Evolutionary conservation across 2,797 vertebrate species (phyloP).

Genomic region (Brachyalestes nurse): DNA sequence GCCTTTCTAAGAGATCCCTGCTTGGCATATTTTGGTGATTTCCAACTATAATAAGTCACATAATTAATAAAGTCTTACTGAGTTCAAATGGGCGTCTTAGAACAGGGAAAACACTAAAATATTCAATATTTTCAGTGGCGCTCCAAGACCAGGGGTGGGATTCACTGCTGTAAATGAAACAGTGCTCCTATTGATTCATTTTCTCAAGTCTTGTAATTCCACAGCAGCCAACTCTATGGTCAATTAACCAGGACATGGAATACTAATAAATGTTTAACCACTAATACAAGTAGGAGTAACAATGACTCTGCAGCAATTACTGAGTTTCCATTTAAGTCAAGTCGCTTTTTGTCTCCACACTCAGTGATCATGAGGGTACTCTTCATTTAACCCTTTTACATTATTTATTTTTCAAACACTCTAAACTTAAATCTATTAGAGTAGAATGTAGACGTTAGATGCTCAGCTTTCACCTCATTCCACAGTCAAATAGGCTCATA

Average conservation of each 20-base stretch:
- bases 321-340: background rate
- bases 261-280: slow-evolving; percentile 4
- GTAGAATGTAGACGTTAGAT: background rate
- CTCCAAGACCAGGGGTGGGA: too few relatives aligned
- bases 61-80: background rate
- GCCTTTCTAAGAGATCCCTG: too few relatives aligned
- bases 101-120: background rate
- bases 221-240: background rate
- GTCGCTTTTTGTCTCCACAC: background rate
- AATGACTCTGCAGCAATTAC: background rate
- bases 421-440: background rate
- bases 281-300: background rate
- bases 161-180: background rate
- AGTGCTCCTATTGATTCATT: background rate
- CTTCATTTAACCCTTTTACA: background rate
- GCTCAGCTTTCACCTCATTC: background rate
- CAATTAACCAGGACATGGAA: background rate
- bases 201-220: background rate
- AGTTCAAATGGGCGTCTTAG: background rate
- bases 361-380: background rate
- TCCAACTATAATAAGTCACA: too few relatives aligned
- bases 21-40: too few relatives aligned
- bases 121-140: background rate
- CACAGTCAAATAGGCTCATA: background rate
- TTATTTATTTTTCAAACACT: too few relatives aligned